Evolutionary conservation across 2,888 invertebrate species (phyloP).

Genomic region (Eristalis pertinax): DNA sequence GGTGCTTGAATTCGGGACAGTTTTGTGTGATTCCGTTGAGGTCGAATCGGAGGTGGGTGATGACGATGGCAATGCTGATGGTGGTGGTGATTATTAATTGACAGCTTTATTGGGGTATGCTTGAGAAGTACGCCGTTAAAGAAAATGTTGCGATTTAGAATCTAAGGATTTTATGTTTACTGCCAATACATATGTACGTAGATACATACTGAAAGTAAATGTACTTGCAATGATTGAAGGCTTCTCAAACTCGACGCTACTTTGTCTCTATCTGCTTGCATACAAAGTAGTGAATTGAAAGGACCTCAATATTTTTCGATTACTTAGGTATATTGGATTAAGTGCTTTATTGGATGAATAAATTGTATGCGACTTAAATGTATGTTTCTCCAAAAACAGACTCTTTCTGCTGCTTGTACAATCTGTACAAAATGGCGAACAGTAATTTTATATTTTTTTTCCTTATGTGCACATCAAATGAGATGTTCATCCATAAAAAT

Average conservation of each 20-base stretch:
- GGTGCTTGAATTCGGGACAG: conserved; percentile 38
- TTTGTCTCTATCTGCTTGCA: not conserved
- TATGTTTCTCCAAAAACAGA: not conserved
- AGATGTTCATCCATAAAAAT: too few species aligned
- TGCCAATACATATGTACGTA: not conserved
- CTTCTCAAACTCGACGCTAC: not conserved
- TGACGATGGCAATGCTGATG: conserved; percentile 25
- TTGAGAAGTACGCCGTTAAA: conserved; percentile 15
- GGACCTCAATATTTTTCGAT: not conserved
- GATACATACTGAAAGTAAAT: not conserved
- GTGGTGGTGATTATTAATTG: conserved; percentile 77
- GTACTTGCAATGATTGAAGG: not conserved
- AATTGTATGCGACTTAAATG: not conserved
- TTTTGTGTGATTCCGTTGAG: conserved; percentile 18
- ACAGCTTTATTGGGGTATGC: conserved; percentile 76
- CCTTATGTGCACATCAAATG: too few species aligned
- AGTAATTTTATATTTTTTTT: too few species aligned
- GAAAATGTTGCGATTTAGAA: conserved; percentile 16
- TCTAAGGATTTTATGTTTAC: conserved; percentile 14
- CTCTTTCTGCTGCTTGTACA: too few species aligned
- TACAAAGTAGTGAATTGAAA: not conserved
- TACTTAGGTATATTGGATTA: not conserved
- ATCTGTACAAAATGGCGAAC: too few species aligned
- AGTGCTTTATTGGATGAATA: not conserved
- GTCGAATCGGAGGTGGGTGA: conserved; percentile 31